These are phyloP conservation scores for Euthynnus affinis DNA, from an alignment of 2,797 vertebrate genomes.

Conservation along the genomic window DNA sequence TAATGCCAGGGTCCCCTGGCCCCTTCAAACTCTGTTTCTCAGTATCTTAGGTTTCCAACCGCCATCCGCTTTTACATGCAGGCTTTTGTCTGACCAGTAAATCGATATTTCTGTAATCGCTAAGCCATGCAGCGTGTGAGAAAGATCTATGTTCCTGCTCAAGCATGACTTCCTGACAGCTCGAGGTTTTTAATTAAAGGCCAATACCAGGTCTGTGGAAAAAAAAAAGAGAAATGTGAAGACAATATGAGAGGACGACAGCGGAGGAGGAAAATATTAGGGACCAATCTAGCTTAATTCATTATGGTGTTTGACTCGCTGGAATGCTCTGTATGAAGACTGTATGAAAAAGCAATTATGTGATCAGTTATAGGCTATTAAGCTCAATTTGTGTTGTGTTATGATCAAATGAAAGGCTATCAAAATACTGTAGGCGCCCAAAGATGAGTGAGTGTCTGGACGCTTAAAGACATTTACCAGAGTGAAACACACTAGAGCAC, in stretches of 20 bases:
- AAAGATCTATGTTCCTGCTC: slow-evolving; percentile 81
- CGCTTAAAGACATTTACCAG: slow-evolving; percentile 12
- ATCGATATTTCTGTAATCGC: slow-evolving; percentile 81
- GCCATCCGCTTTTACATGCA: slow-evolving; percentile 77
- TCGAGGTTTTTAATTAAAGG: slow-evolving; percentile 87
- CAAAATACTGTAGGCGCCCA: slow-evolving; percentile 69
- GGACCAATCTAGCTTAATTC: slow-evolving; percentile 54
- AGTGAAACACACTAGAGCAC: slow-evolving; percentile 43
- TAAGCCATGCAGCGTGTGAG: slow-evolving; percentile 79
- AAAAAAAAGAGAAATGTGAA: slow-evolving; percentile 5
- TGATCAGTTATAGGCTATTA: slow-evolving; percentile 81
- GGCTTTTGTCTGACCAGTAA: slow-evolving; percentile 84
- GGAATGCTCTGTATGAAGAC: slow-evolving; percentile 65
- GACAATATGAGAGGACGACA: slow-evolving; percentile 63
- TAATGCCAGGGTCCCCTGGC: slow-evolving; percentile 39
- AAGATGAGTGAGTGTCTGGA: slow-evolving; percentile 56
- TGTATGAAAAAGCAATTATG: slow-evolving; percentile 77
- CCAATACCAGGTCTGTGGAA: slow-evolving; percentile 60
- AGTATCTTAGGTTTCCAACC: slow-evolving; percentile 80
- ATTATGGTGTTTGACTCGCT: slow-evolving; percentile 76
- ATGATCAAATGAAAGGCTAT: slow-evolving; percentile 74
- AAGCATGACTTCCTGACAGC: slow-evolving; percentile 80
- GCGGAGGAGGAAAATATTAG: slow-evolving; percentile 67
- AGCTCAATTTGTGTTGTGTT: slow-evolving; percentile 69
- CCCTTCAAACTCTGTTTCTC: slow-evolving; percentile 70